Base-by-base conservation (phyloP, 1,140 invertebrate genomes). In the Scaptomyza graminum region DNA sequence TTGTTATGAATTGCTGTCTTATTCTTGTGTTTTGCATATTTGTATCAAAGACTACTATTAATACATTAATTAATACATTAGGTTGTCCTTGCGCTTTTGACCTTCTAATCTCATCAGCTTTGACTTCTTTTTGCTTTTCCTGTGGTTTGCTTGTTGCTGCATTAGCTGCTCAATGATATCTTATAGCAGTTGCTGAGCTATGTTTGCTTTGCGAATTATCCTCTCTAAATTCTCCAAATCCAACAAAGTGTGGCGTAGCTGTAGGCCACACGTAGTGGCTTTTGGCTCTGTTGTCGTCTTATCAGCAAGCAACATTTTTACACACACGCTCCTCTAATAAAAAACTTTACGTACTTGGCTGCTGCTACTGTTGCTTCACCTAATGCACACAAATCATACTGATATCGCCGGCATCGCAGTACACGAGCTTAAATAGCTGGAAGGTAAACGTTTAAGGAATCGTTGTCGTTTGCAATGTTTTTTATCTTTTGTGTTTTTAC, bases 161-260 rank as follows among this genome's bases (percentile, higher is more conserved):
- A 63, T 54, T 11, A 83, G 61, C 28, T 84, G 69, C 50, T 47
- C 12, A 62, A 85, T 47, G 2, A 84, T 65, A 55, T 77, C 81
- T 43, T 25, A 44, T 2, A 85, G 47, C 66, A 81, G 69, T 54
- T 81, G 76, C 47, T 87, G 82, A 12, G 70, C 77, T n/a, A 75
- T 69, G 13, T 54, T 62, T 13, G 82, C 52, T 18, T 77, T 85
- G 0, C 77, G 52, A 11, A 85, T 71, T 4, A 81, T 60, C 8
- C 67, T 71, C n/a, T 85, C 66, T 43, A 78, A 13, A 0, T 56
- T 43, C 70, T 85, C 81, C 22, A 85, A 37, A 61, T 85, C 81
- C 2, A 78, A 16, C 1, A 79, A 47, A 5, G 34, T 64, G 5
- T 69, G 28, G n/a, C 46, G 57, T 55, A 76, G 77, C 55, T 72